Percentiles rank a stretch among this genome's conserved stretches.
Conservation (phyloP, 1,140 invertebrate genomes). For the Megathymus violae region DNA sequence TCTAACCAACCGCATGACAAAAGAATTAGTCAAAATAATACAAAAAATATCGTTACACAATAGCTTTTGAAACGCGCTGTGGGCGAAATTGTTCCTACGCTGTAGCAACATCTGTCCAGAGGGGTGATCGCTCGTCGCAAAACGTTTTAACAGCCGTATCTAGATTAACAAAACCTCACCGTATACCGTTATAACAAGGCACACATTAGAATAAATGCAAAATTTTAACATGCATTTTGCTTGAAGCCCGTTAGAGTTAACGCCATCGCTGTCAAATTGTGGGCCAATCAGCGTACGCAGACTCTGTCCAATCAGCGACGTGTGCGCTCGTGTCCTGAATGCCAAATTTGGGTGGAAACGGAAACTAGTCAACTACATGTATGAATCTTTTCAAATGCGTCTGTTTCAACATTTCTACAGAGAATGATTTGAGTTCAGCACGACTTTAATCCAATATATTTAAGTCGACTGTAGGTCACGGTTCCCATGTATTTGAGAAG, state of each 20-base stretch:
- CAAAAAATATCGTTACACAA: slow-evolving; percentile 76
- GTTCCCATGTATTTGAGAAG: too few species aligned
- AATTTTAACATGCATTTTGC: slow-evolving; percentile 30
- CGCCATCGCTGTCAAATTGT: slow-evolving; percentile 82
- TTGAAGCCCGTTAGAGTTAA: slow-evolving; percentile 56
- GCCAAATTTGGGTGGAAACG: slow-evolving; percentile 75
- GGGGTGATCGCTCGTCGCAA: slow-evolving; percentile 45
- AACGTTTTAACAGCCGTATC: slow-evolving; percentile 7
- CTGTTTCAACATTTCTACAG: too few species aligned
- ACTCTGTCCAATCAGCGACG: slow-evolving; percentile 64
- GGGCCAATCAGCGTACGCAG: slow-evolving; percentile 69
- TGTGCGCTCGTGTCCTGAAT: slow-evolving; percentile 67
- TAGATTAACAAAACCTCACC: slow-evolving; percentile 24
- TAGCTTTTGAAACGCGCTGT: slow-evolving; percentile 71
- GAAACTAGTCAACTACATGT: slow-evolving; percentile 65
- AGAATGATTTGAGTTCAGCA: too few species aligned
- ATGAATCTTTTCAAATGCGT: slow-evolving; percentile 46
- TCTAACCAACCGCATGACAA: slow-evolving; percentile 81
- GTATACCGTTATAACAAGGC: not conserved
- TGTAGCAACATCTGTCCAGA: slow-evolving; percentile 80
- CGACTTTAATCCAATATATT: too few species aligned
- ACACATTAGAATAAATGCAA: slow-evolving; percentile 23
- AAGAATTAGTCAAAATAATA: slow-evolving; percentile 81
- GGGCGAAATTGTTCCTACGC: slow-evolving; percentile 80
- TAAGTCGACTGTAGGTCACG: too few species aligned